These are phyloP conservation scores for Caenorhabditis sp. DNA, from an alignment of 2,888 invertebrate genomes.

Conservation along the genomic window DNA sequence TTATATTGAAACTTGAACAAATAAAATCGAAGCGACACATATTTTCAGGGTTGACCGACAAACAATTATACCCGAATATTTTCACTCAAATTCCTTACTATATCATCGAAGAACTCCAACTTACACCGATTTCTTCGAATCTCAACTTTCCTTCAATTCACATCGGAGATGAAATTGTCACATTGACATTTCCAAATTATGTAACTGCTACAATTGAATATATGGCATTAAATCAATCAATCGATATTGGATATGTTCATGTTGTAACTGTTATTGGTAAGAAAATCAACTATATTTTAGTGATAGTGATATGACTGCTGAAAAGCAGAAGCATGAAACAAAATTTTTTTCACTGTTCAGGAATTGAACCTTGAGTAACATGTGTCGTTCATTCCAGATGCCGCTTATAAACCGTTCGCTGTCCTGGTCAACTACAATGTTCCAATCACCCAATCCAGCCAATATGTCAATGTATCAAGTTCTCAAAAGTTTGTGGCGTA, in stretches of 20 bases:
- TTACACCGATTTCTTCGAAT: constrained; percentile 33
- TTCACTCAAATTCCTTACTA: constrained; percentile 34
- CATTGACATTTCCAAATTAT: constrained; percentile 36
- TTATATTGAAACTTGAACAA: no score
- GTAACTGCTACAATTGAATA: constrained; percentile 30
- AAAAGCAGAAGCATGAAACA: no score
- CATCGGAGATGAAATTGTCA: constrained; percentile 48
- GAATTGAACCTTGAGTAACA: no score
- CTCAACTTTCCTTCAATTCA: constrained; percentile 42
- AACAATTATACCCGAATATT: constrained; percentile 32
- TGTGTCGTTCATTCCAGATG: no score
- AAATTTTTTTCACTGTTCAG: background rate
- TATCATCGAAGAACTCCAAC: constrained; percentile 13
- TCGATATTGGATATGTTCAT: constrained; percentile 35
- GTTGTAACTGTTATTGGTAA: constrained; percentile 43
- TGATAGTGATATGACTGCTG: no score
- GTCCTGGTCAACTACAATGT: constrained; percentile 45
- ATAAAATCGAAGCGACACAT: no score
- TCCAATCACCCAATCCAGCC: constrained; percentile 22
- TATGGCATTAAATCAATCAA: constrained; percentile 4
- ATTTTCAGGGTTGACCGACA: constrained; percentile 43
- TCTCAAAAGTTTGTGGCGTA: constrained; percentile 26
- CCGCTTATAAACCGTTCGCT: constrained; percentile 41
- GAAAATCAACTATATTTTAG: no score
- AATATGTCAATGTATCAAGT: constrained; percentile 20